Conservation (phyloP, 2,113 vertebrate genomes). For the Isurus oxyrinchus region DNA sequence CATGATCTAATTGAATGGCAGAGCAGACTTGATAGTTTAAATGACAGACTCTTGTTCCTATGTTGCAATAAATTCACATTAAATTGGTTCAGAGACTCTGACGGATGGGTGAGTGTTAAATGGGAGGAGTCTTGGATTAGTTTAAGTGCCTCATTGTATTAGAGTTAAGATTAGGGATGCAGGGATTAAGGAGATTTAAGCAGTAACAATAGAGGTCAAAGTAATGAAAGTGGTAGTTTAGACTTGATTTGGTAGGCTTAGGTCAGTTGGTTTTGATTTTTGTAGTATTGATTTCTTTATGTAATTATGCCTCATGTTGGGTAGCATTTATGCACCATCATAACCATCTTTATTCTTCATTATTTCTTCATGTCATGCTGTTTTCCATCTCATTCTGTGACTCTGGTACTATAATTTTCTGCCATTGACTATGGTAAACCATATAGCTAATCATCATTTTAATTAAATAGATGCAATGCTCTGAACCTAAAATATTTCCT, state of each 20-base stretch:
- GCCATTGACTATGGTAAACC: background rate
- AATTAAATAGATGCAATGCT: background rate
- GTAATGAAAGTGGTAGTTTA: too few species aligned
- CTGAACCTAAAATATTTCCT: background rate
- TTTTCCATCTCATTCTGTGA: background rate
- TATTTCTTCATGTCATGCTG: background rate
- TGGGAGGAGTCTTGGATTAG: too few species aligned
- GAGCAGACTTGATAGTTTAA: too few species aligned
- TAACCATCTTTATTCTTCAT: background rate
- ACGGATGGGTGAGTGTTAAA: too few species aligned
- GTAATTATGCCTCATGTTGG: background rate
- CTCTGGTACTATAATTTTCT: background rate
- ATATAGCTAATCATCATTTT: background rate
- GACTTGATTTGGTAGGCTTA: background rate
- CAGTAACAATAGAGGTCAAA: too few species aligned
- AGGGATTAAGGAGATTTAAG: too few species aligned
- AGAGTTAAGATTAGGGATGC: too few species aligned
- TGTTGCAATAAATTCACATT: too few species aligned
- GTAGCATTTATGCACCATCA: background rate
- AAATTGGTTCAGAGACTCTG: too few species aligned
- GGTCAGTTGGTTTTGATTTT: background rate
- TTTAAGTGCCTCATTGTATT: too few species aligned
- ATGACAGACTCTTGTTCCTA: too few species aligned
- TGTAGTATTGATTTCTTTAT: background rate
- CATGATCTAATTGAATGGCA: too few species aligned